Evolutionary conservation across 2,113 vertebrate species (phyloP), one percentile per base, ranked within the genome.

Genomic region (Anhinga rufa): DNA sequence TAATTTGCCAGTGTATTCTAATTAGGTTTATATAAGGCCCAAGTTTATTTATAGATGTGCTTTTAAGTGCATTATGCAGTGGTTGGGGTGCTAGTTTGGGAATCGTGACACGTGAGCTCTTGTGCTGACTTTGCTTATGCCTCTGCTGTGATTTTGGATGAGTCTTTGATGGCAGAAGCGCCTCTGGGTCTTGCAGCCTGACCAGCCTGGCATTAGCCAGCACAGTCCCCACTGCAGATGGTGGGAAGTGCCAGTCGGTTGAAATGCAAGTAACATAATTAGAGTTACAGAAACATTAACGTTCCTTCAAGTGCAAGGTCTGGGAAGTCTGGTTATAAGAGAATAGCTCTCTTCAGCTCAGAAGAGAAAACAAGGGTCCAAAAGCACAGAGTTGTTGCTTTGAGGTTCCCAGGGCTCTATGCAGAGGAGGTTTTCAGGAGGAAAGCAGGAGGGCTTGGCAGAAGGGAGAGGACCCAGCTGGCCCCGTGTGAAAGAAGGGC

Each of bases 1-100:
- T 95, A 90, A 83, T 84, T 90, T 96, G 84, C 84, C 42, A 88
- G 68, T 76, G 68, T 87, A 92, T 94, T 95, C 91, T 95, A 83
- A 91, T 64, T 77, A 36, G 86, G 77, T 87, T 90, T 94, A 68
- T 88, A 57, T 25, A 62, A 68, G 74, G 31, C 80, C 61, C 32
- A 13, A 4, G 38, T 58, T 92, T 91, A 85, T 82, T 95, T 93
- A 93, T 84, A 65, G 76, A 57, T 62, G 54, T 46, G 57, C 65
- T 92, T 96, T 65, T 12, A 32, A 84, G 92, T 2, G 17, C 34
- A 3, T 85, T 92, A 66, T 54, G 57, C 78, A 21, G 80, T 1
- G 44, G 49, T 48, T 48, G 24, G 40, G 72, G 55, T 60, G 60
- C 34, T 38, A 0, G 70, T 36, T n/a, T 40, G 44, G 54, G 62